A percentile compares a stretch with the other conserved stretches of the same genome.
These are phyloP conservation scores for Chymomyza procnemis DNA, from an alignment of 2,888 invertebrate species.

Conservation along the genomic window DNA sequence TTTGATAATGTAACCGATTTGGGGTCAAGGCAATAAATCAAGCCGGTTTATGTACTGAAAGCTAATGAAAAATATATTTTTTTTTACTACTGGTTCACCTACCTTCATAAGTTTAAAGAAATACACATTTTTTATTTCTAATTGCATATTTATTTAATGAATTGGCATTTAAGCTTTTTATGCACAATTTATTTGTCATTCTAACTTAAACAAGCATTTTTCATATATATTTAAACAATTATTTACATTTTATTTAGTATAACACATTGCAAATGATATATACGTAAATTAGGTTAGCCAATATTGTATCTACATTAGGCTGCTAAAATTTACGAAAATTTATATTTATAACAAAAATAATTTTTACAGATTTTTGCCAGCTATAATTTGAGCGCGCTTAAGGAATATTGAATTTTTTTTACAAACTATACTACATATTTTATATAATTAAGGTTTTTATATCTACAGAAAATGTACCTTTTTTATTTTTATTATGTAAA, in stretches of 20 bases:
- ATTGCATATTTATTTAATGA: background rate
- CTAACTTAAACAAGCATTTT: constrained; percentile 33
- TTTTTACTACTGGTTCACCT: background rate
- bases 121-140: constrained; percentile 16
- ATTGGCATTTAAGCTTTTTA: constrained; percentile 6
- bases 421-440: background rate
- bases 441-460: constrained; percentile 30
- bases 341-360: background rate
- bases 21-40: constrained; percentile 59
- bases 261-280: background rate
- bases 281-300: background rate
- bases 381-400: constrained; percentile 29
- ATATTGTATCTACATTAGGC: background rate
- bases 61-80: background rate
- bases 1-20: constrained; percentile 32
- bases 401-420: background rate
- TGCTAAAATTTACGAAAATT: background rate
- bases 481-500: constrained; percentile 22
- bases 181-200: constrained; percentile 9
- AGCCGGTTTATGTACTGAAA: constrained; percentile 57
- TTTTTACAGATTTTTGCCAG: constrained; percentile 20
- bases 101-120: too few species aligned
- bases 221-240: background rate
- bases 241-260: constrained; percentile 20
- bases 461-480: constrained; percentile 36